Percentiles rank a stretch among this genome's conserved stretches.
Conservation (phyloP, 2,888 invertebrate genomes). For the Phaedon cochleariae region DNA sequence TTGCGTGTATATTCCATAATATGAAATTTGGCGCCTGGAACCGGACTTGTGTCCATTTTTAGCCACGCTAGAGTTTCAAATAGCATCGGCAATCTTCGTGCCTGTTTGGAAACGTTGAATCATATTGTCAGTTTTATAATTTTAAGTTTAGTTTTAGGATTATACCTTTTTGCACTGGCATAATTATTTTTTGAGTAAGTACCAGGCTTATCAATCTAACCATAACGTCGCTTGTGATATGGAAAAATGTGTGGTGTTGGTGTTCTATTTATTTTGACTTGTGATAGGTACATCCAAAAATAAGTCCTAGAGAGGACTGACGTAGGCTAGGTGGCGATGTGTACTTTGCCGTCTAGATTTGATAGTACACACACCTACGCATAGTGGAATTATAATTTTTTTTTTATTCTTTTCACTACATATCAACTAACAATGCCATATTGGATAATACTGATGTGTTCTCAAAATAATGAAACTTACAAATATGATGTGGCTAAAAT, state of each 20-base stretch:
- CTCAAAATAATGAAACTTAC: too few relatives aligned
- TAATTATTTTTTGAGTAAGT: constrained; percentile 53
- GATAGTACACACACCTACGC: too few relatives aligned
- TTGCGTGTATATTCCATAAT: constrained; percentile 44
- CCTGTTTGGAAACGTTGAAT: constrained; percentile 47
- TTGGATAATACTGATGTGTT: too few relatives aligned
- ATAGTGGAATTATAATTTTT: too few relatives aligned
- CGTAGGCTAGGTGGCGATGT: neutral
- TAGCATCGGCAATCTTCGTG: constrained; percentile 47
- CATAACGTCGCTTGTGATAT: constrained; percentile 4
- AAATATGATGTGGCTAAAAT: too few relatives aligned
- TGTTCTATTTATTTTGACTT: neutral
- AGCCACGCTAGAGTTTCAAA: constrained; percentile 53
- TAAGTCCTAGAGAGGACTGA: neutral
- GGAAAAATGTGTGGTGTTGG: constrained; percentile 6
- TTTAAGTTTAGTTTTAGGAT: constrained; percentile 52
- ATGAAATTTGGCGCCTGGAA: constrained; percentile 47
- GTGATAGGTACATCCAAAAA: neutral
- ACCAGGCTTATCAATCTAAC: constrained; percentile 27
- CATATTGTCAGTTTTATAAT: constrained; percentile 53
- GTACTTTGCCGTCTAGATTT: too few relatives aligned
- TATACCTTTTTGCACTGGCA: constrained; percentile 53
- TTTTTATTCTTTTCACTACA: too few relatives aligned
- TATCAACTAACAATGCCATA: too few relatives aligned
- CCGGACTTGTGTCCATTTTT: constrained; percentile 57